Conservation (phyloP, 2,113 vertebrate species). For the Pelecanoides urinatrix region DNA sequence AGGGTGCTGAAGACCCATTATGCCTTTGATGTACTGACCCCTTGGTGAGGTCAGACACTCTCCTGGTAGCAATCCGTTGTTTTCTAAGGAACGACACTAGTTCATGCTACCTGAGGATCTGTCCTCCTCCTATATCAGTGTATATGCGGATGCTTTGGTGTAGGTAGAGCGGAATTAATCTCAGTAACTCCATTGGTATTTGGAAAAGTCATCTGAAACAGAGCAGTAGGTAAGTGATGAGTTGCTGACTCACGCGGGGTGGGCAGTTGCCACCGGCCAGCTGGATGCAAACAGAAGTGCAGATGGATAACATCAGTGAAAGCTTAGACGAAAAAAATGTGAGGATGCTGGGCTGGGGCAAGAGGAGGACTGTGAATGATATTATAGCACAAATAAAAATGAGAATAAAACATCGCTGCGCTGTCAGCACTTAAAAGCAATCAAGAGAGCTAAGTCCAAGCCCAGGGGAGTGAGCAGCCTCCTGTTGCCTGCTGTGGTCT, state of each 20-base stretch:
- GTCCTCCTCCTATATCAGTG: neutral
- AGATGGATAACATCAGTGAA: neutral
- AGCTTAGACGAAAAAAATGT: neutral
- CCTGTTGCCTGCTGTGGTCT: fast-evolving
- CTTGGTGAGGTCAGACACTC: neutral
- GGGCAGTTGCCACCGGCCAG: neutral
- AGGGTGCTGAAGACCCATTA: neutral
- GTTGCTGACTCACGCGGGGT: neutral
- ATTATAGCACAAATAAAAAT: neutral
- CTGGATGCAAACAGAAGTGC: neutral
- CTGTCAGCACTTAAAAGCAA: neutral
- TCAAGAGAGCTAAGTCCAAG: neutral
- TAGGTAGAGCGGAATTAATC: neutral
- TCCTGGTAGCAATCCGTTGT: fast-evolving
- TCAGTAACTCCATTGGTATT: neutral
- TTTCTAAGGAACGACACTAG: neutral
- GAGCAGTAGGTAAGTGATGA: neutral
- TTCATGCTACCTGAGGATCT: neutral
- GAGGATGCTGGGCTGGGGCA: neutral
- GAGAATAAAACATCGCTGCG: neutral
- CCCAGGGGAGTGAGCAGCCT: neutral
- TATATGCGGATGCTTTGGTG: neutral
- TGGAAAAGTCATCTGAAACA: neutral
- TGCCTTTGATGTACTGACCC: fast-evolving
- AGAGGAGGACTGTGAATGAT: neutral